These are phyloP conservation scores for Dasyurus viverrinus DNA, from an alignment of 2,113 vertebrate species.

Conservation along the genomic window DNA sequence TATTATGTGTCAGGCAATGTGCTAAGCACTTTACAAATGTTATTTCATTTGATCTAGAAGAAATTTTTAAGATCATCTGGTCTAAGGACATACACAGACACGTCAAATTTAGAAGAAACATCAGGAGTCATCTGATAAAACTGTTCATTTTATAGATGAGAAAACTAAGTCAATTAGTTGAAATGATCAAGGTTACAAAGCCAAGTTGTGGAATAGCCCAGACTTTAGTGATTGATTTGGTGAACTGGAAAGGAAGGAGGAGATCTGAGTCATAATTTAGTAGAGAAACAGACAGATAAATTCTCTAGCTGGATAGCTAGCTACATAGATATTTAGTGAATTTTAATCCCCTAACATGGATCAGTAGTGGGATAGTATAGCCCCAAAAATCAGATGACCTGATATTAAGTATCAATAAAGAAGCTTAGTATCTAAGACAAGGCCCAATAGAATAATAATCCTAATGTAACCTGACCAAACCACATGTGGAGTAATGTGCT, in stretches of 20 bases:
- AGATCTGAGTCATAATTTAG: background rate
- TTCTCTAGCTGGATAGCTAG: too few species aligned
- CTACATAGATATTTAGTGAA: background rate
- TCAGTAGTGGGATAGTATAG: background rate
- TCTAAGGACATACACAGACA: background rate
- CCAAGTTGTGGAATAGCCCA: background rate
- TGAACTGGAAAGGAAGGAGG: background rate
- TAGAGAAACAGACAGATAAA: background rate
- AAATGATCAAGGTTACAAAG: background rate
- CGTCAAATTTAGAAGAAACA: background rate
- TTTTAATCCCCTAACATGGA: background rate
- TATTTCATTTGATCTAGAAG: background rate
- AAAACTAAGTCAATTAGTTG: background rate
- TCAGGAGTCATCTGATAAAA: background rate
- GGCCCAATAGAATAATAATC: background rate
- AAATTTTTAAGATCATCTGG: background rate
- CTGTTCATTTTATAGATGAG: background rate
- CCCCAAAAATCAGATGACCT: background rate
- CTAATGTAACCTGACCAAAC: background rate
- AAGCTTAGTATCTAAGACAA: background rate
- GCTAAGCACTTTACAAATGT: background rate
- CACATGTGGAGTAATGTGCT: background rate
- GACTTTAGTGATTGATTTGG: background rate
- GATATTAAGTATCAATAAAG: background rate
- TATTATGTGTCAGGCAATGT: background rate